Percentiles rank a stretch among this genome's conserved stretches.
Conservation (phyloP, 2,888 invertebrate genomes). For the Vanessa cardui region DNA sequence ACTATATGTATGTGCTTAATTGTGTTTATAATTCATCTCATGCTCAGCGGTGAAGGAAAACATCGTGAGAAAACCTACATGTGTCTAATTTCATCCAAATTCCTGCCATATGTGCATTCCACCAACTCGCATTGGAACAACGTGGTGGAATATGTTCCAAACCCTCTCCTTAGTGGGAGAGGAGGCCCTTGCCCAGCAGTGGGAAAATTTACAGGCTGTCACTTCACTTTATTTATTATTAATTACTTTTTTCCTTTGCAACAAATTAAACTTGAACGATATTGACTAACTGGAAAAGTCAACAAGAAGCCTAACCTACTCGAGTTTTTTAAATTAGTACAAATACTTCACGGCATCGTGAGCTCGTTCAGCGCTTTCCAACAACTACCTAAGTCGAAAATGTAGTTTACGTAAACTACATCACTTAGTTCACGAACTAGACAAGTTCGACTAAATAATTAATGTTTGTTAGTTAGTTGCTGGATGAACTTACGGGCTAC, state of each 20-base stretch:
- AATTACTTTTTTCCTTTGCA: background rate
- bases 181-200: no score
- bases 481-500: background rate
- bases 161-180: no score
- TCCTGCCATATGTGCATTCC: no score
- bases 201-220: no score
- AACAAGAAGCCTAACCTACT: background rate
- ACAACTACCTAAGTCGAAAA: background rate
- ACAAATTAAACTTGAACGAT: background rate
- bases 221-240: no score
- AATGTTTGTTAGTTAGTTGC: background rate
- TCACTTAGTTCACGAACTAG: background rate
- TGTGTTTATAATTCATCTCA: no score
- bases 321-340: background rate
- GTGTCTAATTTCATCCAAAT: no score
- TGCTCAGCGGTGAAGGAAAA: no score
- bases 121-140: no score
- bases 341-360: background rate
- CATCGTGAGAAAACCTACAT: no score
- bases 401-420: background rate
- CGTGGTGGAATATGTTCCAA: no score
- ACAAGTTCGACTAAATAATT: background rate
- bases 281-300: background rate
- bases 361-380: background rate
- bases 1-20: no score